Conservation (phyloP, 2,797 vertebrate species). For the Syngnathus rostellatus region DNA sequence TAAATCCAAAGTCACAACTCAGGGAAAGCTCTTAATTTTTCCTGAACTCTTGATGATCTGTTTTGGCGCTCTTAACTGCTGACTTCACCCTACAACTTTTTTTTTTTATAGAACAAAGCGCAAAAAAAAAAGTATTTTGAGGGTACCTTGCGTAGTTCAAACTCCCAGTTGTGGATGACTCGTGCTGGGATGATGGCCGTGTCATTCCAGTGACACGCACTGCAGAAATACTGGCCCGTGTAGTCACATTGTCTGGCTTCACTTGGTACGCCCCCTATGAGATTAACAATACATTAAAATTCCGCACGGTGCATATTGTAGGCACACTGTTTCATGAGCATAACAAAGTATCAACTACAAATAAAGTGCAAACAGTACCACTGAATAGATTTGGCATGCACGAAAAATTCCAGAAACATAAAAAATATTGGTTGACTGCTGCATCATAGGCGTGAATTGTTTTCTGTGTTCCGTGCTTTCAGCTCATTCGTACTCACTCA, state of each 20-base stretch:
- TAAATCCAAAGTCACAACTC: conserved; percentile 6
- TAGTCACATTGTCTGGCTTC: conserved; percentile 96
- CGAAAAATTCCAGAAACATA: neutral
- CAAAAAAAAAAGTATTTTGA: neutral
- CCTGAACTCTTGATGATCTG: too few relatives aligned
- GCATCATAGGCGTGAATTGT: neutral
- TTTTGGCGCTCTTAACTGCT: neutral
- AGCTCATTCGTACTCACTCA: conserved; percentile 73
- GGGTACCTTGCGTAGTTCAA: conserved; percentile 84
- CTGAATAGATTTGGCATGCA: neutral
- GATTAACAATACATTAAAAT: conserved; percentile 11
- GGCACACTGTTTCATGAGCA: neutral
- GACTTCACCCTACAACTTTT: neutral
- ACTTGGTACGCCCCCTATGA: conserved; percentile 79
- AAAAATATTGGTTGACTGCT: neutral
- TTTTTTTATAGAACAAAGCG: neutral
- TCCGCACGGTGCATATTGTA: neutral
- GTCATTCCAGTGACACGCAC: conserved; percentile 96
- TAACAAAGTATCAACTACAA: neutral
- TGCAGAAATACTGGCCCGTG: conserved; percentile 94
- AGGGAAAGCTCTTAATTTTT: neutral
- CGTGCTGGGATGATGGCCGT: conserved; percentile 83
- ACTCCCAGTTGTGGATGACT: conserved; percentile 98
- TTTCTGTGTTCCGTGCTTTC: too few relatives aligned
- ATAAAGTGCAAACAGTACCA: neutral